A percentile compares a stretch with the other conserved stretches of the same genome.
Evolutionary conservation across 2,888 invertebrate genomes (phyloP).

Genomic region (Dendrolimus houi): DNA sequence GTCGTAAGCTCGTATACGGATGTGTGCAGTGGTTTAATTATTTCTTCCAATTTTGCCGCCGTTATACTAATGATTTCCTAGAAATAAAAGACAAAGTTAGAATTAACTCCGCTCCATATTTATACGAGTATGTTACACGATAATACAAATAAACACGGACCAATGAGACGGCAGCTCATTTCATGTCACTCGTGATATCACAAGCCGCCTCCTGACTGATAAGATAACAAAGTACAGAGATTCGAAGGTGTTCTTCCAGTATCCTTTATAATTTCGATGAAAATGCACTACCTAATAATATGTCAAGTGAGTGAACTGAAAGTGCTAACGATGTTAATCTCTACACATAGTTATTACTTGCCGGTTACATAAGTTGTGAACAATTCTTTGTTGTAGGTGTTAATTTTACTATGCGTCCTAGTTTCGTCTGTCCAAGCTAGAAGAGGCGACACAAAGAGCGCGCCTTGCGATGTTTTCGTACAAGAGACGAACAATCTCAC

Average conservation of each 20-base stretch:
- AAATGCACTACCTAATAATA: constrained; percentile 49
- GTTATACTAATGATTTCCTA: constrained; percentile 78
- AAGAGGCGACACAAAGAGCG: constrained; percentile 27
- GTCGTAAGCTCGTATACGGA: constrained; percentile 43
- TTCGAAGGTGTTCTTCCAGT: constrained; percentile 53
- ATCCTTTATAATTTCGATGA: constrained; percentile 46
- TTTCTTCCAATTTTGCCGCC: constrained; percentile 75
- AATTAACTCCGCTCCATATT: constrained; percentile 37
- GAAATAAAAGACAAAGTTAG: constrained; percentile 51
- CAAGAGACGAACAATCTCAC: constrained; percentile 49
- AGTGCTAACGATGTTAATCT: constrained; percentile 19
- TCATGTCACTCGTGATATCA: constrained; percentile 58
- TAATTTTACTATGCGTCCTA: constrained; percentile 59
- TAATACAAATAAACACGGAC: constrained; percentile 51
- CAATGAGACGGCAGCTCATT: constrained; percentile 55
- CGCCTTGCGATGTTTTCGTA: constrained; percentile 46
- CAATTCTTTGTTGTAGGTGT: constrained; percentile 68
- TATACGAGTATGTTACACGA: constrained; percentile 32
- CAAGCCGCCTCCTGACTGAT: constrained; percentile 45
- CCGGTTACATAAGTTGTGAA: constrained; percentile 1
- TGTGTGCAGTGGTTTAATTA: constrained; percentile 66
- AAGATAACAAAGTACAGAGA: constrained; percentile 57
- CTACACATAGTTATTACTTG: constrained; percentile 17
- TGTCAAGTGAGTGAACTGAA: constrained; percentile 48
- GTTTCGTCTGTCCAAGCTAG: constrained; percentile 38